Base-by-base conservation (phyloP, 2,888 invertebrate genomes). In the Ochropleura leucogaster region DNA sequence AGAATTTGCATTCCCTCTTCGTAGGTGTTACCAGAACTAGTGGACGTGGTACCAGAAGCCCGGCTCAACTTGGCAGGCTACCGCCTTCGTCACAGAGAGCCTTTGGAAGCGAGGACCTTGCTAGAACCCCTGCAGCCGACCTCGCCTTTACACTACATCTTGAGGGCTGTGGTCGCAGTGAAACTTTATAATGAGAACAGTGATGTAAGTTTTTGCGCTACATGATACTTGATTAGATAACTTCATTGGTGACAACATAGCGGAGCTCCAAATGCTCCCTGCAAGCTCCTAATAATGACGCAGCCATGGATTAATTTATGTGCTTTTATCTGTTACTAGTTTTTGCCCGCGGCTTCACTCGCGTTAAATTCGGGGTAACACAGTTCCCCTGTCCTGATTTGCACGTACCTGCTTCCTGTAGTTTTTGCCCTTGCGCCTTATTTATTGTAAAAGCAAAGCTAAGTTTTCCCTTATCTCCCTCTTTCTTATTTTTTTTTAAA, bases 31-130 rank as follows among this genome's bases (percentile, higher is more conserved):
- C 99, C 99, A 0, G 97, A 98, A 55, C 95, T 99, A 59, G 98
- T 99, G 2, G 99, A 99, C 93, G 98, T 99, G 6, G 98, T 99
- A 47, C 99, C 99, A 0, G 99, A 99, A 96, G 99, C 99, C 0
- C 97, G 99, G 55, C 97, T 99, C 5, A 99, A 99, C 96, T 97
- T 99, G 77, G 99, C 99, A 5, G 99, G 99, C 76, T 99, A 99
- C 94, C 98, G 99, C 91, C 97, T 99, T 46, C 98, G 98, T 87
- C 98, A 98, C 93, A 98, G 99, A 85, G 99, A 99, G 89, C 97
- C 99, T 0, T 96, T 98, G 77, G 99, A 99, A 92, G 99, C 99
- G 0, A 98, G 98, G 87, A 97, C 98, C 55, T 94, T 99, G 62
- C 97, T 99, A 89, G 99, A 99, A 92, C 98, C 99, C 72, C 93